Percentiles rank a stretch among this genome's conserved stretches.
These are phyloP conservation scores for Tetraneura akinire DNA, from an alignment of 1,140 invertebrate species.

Conservation along the genomic window DNA sequence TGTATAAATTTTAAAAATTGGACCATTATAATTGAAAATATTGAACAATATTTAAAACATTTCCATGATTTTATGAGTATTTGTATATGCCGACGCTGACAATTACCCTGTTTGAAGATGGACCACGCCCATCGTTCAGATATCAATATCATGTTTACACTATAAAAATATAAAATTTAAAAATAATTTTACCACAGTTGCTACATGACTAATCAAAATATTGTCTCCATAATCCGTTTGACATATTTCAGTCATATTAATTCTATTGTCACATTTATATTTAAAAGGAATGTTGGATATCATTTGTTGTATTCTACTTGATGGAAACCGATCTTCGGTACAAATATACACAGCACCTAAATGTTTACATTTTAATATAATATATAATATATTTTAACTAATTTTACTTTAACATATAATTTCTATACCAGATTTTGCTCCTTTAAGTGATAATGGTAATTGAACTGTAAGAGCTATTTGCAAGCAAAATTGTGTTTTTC, in stretches of 20 bases:
- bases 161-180: constrained; percentile 3
- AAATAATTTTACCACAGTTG: constrained; percentile 62
- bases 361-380: constrained; percentile 5
- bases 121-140: no score
- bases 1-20: no score
- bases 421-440: constrained; percentile 61
- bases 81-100: no score
- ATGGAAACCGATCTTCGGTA: constrained; percentile 76
- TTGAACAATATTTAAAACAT: no score
- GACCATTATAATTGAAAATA: no score
- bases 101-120: no score
- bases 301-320: constrained; percentile 66
- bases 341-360: constrained; percentile 72
- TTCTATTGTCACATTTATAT: constrained; percentile 55
- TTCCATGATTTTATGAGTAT: no score
- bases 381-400: not conserved
- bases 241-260: constrained; percentile 56
- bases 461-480: constrained; percentile 70
- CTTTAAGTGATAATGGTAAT: constrained; percentile 60
- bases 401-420: not conserved
- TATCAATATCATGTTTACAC: no score
- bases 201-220: constrained; percentile 66
- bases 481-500: constrained; percentile 83
- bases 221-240: constrained; percentile 59
- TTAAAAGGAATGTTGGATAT: constrained; percentile 53